phyloP scores from a whole-genome alignment of 2,888 invertebrate genomes.

The Thymelicus lineola region DNA sequence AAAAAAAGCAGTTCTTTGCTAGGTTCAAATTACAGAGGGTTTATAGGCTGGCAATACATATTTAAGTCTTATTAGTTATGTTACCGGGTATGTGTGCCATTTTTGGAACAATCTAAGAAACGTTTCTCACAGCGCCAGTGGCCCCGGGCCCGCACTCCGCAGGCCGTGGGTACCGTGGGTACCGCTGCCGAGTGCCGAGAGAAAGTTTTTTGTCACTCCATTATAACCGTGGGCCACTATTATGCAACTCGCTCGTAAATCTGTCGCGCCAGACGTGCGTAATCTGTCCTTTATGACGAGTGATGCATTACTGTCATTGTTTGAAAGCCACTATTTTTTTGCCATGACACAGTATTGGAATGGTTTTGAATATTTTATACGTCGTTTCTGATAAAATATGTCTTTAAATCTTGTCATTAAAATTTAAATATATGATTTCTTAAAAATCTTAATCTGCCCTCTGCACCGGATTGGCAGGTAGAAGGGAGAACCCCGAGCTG shows the following conservation, averaged over 20 bases:
- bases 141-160: background rate
- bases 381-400: constrained; percentile 1
- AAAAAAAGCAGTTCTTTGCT: too few relatives aligned
- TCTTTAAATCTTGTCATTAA: background rate
- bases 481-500: too few relatives aligned
- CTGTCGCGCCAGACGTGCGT: constrained; percentile 66
- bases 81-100: background rate
- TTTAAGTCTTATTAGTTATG: too few relatives aligned
- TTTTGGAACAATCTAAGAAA: constrained; percentile 7
- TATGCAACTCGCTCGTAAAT: constrained; percentile 75
- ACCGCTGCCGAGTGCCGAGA: constrained; percentile 12
- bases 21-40: too few relatives aligned
- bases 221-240: constrained; percentile 51
- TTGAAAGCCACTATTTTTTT: constrained; percentile 72
- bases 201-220: constrained; percentile 30
- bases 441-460: background rate
- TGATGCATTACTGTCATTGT: constrained; percentile 80
- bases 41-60: too few relatives aligned
- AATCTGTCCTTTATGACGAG: constrained; percentile 82
- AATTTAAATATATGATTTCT: background rate
- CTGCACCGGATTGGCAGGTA: background rate
- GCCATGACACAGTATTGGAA: constrained; percentile 79
- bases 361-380: constrained; percentile 6
- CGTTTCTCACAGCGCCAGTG: constrained; percentile 6
- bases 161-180: background rate